Evolutionary conservation across 2,113 vertebrate species (phyloP).

Genomic region (Pluvialis apricaria): DNA sequence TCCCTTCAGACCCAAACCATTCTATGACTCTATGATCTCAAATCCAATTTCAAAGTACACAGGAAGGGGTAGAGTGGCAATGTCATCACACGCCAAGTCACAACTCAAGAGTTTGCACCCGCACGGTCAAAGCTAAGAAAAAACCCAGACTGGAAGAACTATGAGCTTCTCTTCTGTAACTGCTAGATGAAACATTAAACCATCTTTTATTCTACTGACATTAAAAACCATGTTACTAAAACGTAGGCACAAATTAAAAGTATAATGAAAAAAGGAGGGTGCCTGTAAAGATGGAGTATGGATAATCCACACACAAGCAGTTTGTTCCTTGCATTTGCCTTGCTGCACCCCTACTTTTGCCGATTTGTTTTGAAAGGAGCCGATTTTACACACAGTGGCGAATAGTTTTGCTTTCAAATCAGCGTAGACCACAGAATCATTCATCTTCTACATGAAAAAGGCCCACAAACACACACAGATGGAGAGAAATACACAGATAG

Average conservation of each 20-base stretch:
- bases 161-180: not conserved
- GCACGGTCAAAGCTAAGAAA: not conserved
- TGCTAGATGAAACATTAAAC: not conserved
- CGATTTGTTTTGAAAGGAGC: not conserved
- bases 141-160: not conserved
- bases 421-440: not conserved
- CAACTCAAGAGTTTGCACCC: not conserved
- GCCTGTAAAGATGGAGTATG: rapidly evolving
- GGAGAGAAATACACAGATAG: not conserved
- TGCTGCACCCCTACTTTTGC: not conserved
- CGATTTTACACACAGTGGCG: rapidly evolving
- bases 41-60: not conserved
- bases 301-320: not conserved
- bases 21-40: not conserved
- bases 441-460: not conserved
- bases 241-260: not conserved
- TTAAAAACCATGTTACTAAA: not conserved
- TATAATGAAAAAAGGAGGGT: rapidly evolving
- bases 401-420: not conserved
- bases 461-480: rapidly evolving
- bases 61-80: not conserved
- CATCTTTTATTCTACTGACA: rapidly evolving
- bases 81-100: not conserved
- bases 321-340: not conserved
- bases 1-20: not conserved